These are phyloP conservation scores for Aeoliscus strigatus DNA, from an alignment of 2,797 vertebrate genomes.

Conservation along the genomic window DNA sequence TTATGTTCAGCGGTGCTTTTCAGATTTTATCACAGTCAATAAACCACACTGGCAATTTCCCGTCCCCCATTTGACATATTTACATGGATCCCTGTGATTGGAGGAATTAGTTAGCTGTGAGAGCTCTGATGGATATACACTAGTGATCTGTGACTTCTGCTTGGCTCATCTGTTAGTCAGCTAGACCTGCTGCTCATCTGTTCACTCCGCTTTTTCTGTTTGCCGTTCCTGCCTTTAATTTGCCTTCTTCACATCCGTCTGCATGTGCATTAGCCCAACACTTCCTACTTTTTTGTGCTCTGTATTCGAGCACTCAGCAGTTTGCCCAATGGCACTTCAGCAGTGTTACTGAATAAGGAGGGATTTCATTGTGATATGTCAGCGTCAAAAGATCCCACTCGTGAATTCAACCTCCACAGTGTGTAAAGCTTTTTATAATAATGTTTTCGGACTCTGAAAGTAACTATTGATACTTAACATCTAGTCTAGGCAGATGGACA, in stretches of 20 bases:
- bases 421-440: no score
- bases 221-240: conserved; percentile 24
- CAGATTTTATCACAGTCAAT: conserved; percentile 99
- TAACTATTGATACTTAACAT: no score
- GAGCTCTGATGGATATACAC: conserved; percentile 98
- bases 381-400: no score
- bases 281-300: conserved; percentile 27
- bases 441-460: no score
- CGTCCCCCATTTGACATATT: conserved; percentile 99
- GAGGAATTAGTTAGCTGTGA: conserved; percentile 98
- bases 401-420: no score
- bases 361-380: no score
- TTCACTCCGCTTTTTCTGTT: conserved; percentile 52
- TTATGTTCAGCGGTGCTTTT: conserved; percentile 99
- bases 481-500: no score
- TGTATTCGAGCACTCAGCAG: conserved; percentile 6
- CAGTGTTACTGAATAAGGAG: no score
- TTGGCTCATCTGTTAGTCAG: conserved; percentile 70
- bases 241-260: conserved; percentile 24
- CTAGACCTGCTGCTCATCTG: conserved; percentile 62
- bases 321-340: conserved; percentile 31
- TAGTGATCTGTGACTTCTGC: conserved; percentile 96
- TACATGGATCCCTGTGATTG: conserved; percentile 99
- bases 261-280: conserved; percentile 49
- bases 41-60: conserved; percentile 98